Base-by-base conservation (phyloP, 2,888 invertebrate genomes). In the Ochlodes sylvanus region DNA sequence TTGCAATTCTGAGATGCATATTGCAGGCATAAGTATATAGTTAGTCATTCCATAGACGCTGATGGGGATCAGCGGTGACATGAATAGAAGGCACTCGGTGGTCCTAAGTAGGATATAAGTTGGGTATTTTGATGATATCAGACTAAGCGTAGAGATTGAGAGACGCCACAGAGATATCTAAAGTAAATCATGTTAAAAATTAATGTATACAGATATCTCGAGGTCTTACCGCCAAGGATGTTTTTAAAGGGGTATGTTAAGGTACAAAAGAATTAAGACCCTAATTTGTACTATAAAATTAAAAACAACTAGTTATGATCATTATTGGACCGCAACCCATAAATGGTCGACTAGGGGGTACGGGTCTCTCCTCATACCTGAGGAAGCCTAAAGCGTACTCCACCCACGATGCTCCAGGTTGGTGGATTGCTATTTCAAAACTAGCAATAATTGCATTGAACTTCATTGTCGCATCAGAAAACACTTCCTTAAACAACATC, bases 1-100 rank as follows among this genome's bases (percentile, higher is more conserved):
- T 83, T 82, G 80, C 79, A 82, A 85, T 82, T 83, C 61, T 61
- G 55, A 67, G 67, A 67, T 67, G 61, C 60, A 61, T 66, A 57
- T 61, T 67, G 19, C 54, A 60, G 52, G 19, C 32, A 66, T 19
- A 54, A 7, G 27, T 56, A 50, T 57, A 56, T 57, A 56, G 17
- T 47, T 19, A 61, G 60, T 61, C 32, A 61, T 61, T 47, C 47
- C 60, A 10, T 15, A 61, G 44, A 58, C 52, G 60, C 54, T 60
- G 58, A 66, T 66, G 65, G 47, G 50, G 66, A 66, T 66, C 60
- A 44, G 54, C 66, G 60, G 58, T 52, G 54, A 66, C 32, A 10
- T 66, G 54, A 66, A 66, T 60, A 60, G 58, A 66, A 60, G 52
- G 42, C 38, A 15, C 66, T 60, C 32, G 66, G 66, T 60, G 60